Percentiles rank a stretch among this genome's conserved stretches.
phyloP scores from a whole-genome alignment of 2,113 vertebrate species.

The Sigmodon hispidus region DNA sequence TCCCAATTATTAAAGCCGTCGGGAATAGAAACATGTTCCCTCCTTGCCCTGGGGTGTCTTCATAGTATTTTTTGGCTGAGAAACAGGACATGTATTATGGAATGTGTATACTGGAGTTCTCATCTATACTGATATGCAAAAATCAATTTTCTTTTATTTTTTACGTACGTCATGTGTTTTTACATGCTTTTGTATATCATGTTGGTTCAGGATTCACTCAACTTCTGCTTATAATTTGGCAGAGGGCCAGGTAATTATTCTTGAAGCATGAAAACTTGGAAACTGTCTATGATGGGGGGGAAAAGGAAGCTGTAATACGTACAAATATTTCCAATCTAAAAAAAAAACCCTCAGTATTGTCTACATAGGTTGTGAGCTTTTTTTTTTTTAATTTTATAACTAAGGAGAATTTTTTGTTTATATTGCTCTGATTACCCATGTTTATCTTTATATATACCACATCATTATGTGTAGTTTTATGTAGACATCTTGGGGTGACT shows the following conservation, averaged over 20 bases:
- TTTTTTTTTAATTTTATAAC: constrained; percentile 58
- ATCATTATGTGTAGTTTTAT: not conserved
- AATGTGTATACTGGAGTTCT: constrained; percentile 27
- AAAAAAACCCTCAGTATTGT: constrained; percentile 48
- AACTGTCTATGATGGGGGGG: constrained; percentile 41
- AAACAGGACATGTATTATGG: constrained; percentile 1
- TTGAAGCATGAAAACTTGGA: constrained; percentile 75
- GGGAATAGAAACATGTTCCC: constrained; percentile 91
- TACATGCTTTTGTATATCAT: constrained; percentile 40
- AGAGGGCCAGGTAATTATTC: constrained; percentile 72
- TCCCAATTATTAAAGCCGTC: constrained; percentile 94
- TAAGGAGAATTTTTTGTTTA: constrained; percentile 27
- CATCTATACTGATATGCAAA: not conserved
- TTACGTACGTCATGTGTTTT: constrained; percentile 56
- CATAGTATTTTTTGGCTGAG: constrained; percentile 57
- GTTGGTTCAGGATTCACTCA: constrained; percentile 65
- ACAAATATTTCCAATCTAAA: constrained; percentile 71
- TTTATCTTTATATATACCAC: constrained; percentile 15
- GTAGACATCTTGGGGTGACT: not conserved
- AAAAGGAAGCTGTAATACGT: constrained; percentile 64
- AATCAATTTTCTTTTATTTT: constrained; percentile 47
- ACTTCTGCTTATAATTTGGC: constrained; percentile 70
- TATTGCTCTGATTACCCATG: constrained; percentile 56
- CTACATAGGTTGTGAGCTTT: constrained; percentile 39
- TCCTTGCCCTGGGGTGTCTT: constrained; percentile 80